Base-by-base conservation (phyloP, 2,888 invertebrate species). In the Hirtodrosophila cameraria region DNA sequence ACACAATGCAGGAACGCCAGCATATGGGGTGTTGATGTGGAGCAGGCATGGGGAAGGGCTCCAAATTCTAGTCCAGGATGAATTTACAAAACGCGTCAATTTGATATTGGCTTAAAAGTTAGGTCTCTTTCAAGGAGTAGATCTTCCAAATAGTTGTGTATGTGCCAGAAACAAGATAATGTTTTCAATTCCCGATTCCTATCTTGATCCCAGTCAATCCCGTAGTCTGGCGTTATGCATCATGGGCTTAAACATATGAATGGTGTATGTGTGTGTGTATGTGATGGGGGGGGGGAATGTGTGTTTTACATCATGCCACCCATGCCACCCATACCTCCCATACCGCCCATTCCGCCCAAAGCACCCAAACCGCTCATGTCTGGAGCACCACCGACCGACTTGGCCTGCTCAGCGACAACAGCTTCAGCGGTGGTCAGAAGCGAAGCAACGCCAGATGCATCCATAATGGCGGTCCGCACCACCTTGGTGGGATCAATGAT, bases 401-500 rank as follows among this genome's bases (percentile, higher is more conserved):
- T 95, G 15, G 99, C 99, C 41, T 97, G 92, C 88, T 99, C 99
- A 31, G 97, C 96, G 63, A 99, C 96, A 8, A 99, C 99, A 30
- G 96, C 96, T 92, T 99, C 99, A 0, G 98, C 98, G 9, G 98
- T 99, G 20, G 97, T 97, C 39, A 99, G 92, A 2, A 99, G 92
- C 0, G 98, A 98, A 0, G 98, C 97, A n/a, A 99, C 98, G 38
- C 98, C 98, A 45, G 97, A 94, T 13, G 98, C 98, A 90, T 99
- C 98, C 3, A 96, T 95, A 39, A 99, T 92, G 0, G 98, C 97
- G 2, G 98, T 98, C 85, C 98, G 93, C 12, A 99, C 97, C 75
- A 89, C 89, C 93, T 99, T 98, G n/a, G 98, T 98, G 30, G 98
- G 98, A 91, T 98, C 98, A 89, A 99, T 97, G 88, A 98, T 98